Evolutionary conservation across 2,113 vertebrate genomes (phyloP).

Genomic region (Salvator merianae): DNA sequence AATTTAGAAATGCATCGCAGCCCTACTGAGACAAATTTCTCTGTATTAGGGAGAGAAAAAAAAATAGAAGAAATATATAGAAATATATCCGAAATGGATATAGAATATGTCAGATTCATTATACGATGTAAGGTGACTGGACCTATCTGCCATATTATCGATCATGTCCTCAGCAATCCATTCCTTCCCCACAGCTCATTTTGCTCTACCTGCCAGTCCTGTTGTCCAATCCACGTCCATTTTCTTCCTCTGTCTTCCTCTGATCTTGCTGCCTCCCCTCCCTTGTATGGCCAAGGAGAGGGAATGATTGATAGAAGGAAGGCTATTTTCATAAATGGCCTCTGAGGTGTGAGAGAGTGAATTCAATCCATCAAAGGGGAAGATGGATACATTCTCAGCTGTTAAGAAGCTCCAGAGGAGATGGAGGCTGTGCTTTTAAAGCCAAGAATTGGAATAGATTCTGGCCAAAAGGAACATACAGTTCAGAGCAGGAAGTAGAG

Average conservation of each 20-base stretch:
- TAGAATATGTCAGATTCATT: neutral
- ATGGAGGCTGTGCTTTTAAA: slow-evolving; percentile 58
- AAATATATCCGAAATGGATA: neutral
- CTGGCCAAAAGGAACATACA: slow-evolving; percentile 46
- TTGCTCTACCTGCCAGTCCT: slow-evolving; percentile 13
- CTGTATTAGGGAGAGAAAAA: neutral
- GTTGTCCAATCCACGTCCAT: neutral
- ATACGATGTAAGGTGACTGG: neutral
- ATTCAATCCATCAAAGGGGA: slow-evolving; percentile 74
- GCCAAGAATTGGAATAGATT: slow-evolving; percentile 53
- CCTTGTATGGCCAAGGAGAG: slow-evolving; percentile 76
- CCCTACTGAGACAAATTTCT: neutral
- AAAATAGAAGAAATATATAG: neutral
- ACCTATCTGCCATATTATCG: neutral
- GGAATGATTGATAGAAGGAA: slow-evolving; percentile 65
- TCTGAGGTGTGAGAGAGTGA: slow-evolving; percentile 76
- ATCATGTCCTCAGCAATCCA: neutral
- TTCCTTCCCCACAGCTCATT: neutral
- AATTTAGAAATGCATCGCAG: neutral
- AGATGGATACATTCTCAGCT: slow-evolving; percentile 82
- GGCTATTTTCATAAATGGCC: slow-evolving; percentile 78
- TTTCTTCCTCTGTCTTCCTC: neutral
- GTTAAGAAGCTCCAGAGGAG: slow-evolving; percentile 68
- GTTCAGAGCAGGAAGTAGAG: slow-evolving; percentile 13
- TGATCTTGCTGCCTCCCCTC: slow-evolving; percentile 36